phyloP scores from a whole-genome alignment of 2,888 invertebrate genomes.

The Homarus gammarus region DNA sequence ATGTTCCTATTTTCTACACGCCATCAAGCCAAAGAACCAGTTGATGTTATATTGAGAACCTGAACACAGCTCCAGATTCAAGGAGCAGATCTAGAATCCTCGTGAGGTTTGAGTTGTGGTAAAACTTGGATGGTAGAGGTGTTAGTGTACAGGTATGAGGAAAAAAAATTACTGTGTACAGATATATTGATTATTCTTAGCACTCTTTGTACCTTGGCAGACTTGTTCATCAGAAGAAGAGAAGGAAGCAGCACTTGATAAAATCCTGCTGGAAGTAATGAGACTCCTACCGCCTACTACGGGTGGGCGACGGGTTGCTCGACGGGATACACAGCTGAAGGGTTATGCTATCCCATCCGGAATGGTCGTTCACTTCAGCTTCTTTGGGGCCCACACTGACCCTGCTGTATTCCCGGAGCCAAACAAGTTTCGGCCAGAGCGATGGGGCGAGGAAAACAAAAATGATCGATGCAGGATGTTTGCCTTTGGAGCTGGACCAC shows the following conservation, averaged over 20 bases:
- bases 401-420: not conserved
- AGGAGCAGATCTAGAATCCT: too few relatives aligned
- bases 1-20: too few relatives aligned
- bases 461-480: conserved; percentile 4
- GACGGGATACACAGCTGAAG: not conserved
- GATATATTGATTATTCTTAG: too few relatives aligned
- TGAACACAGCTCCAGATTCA: too few relatives aligned
- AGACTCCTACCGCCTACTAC: not conserved
- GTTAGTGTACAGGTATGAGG: too few relatives aligned
- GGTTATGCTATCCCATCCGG: not conserved
- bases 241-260: not conserved
- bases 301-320: not conserved
- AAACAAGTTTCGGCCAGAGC: conserved; percentile 3
- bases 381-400: not conserved
- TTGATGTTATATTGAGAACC: too few relatives aligned
- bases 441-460: not conserved
- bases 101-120: too few relatives aligned
- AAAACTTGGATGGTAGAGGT: too few relatives aligned
- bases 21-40: too few relatives aligned
- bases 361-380: conserved; percentile 15
- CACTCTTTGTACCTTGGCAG: too few relatives aligned
- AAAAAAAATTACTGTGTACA: too few relatives aligned
- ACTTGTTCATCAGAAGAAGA: conserved; percentile 24
- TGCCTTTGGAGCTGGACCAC: conserved; percentile 21
- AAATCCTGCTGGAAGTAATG: not conserved